Base-by-base conservation (phyloP, 2,888 invertebrate genomes). In the Zygaena filipendulae region DNA sequence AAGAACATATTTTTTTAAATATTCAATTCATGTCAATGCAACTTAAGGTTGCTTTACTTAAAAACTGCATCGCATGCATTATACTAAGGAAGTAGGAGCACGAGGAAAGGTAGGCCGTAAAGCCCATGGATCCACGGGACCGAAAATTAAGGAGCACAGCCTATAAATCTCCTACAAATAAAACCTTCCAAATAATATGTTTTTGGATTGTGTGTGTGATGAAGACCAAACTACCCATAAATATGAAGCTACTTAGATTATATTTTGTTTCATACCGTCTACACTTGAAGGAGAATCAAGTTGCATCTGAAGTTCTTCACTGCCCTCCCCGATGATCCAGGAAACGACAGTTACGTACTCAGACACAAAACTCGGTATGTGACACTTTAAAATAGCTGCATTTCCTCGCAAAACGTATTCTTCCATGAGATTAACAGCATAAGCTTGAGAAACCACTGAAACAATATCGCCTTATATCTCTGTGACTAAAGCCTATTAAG, bases 361-460 rank as follows among this genome's bases (percentile, higher is more conserved):
- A 56, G 92, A 91, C 47, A 94, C 92, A 82, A 94, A 94, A 81
- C 92, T 92, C 52, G 94, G 93, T 69, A 95, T 92, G 80, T 92
- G 92, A 82, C 94, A 95, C 85, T 94, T 93, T 64, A 94, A 83
- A 69, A 94, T 90, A 53, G 92, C 94, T 50, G 92, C 89, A 80
- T 95, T 95, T 54, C 93, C 93, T 66, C 89, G 87, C 52, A 94
- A 84, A 47, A 94, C 92, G 75, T 93, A 92, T 77, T 94, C 93
- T 68, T 93, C 93, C 91, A 93, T 91, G 56, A 94, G 88, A 84
- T 93, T 93, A 53, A 92, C 90, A 60, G 87, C 88, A 81, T 93
- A 95, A 46, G 86, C 85, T 85, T 94, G 94, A 58, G 91, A 88
- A 58, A 95, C 93, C 74, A 93, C 94, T 95, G 87, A 69, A 87